Conservation (phyloP, 2,797 vertebrate genomes). For the Cossypha dichroa region DNA sequence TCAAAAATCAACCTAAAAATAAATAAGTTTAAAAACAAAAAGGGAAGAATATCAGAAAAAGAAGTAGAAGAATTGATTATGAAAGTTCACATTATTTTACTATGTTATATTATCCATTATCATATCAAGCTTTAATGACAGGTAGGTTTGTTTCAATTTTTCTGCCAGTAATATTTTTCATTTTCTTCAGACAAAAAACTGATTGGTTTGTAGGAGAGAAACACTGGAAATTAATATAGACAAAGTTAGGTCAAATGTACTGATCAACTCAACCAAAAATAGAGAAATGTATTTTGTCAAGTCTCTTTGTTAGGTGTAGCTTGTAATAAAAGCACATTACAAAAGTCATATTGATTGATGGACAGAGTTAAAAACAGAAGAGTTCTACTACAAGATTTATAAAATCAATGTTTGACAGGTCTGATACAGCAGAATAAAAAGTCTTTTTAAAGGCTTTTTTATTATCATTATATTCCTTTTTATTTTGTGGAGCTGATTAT, state of each 20-base stretch:
- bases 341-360: background rate
- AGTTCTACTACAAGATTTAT: background rate
- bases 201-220: background rate
- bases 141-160: background rate
- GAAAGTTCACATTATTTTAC: background rate
- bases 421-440: background rate
- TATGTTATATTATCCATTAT: background rate
- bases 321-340: background rate
- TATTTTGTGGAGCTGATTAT: background rate
- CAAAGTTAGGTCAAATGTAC: background rate
- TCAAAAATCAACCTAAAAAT: background rate
- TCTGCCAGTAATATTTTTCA: background rate
- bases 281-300: background rate
- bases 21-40: background rate
- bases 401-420: conserved; percentile 4
- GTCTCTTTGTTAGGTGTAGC: background rate
- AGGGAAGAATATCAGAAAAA: background rate
- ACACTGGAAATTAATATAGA: background rate
- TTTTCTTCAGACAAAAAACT: background rate
- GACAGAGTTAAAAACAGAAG: background rate
- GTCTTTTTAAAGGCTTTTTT: background rate
- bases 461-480: background rate
- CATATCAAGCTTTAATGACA: background rate
- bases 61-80: background rate
- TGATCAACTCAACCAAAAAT: background rate